A percentile compares a stretch with the other conserved stretches of the same genome.
These are phyloP conservation scores for Protobothrops flavoviridis DNA, from an alignment of 2,113 vertebrate species.

Conservation along the genomic window DNA sequence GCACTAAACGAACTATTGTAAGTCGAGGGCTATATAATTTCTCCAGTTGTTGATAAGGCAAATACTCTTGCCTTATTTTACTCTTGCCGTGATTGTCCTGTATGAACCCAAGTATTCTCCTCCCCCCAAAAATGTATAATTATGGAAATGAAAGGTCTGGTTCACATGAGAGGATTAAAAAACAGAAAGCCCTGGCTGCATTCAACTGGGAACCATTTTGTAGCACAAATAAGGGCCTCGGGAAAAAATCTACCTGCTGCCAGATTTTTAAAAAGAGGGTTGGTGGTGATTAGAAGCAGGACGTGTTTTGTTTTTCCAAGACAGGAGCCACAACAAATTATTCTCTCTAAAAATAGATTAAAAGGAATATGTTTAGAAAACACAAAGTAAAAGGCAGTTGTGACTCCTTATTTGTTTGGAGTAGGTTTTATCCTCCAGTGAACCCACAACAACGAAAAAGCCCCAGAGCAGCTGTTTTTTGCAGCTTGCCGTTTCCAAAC, in stretches of 20 bases:
- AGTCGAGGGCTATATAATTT: too few species aligned
- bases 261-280: neutral
- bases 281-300: neutral
- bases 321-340: neutral
- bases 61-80: too few species aligned
- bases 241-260: too few species aligned
- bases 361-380: neutral
- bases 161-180: neutral
- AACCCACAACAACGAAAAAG: neutral
- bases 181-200: neutral
- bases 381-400: neutral
- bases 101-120: neutral
- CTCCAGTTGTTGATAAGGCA: neutral
- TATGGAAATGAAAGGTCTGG: neutral
- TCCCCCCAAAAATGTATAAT: neutral
- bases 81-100: too few species aligned
- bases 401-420: neutral
- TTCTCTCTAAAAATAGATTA: neutral
- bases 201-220: too few species aligned
- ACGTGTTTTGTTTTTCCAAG: neutral
- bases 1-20: too few species aligned
- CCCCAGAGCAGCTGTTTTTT: neutral
- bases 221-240: neutral
- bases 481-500: constrained; percentile 47
- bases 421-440: too few species aligned